Base-by-base conservation (phyloP, 2,797 vertebrate species). In the Limnodromus scolopaceus region DNA sequence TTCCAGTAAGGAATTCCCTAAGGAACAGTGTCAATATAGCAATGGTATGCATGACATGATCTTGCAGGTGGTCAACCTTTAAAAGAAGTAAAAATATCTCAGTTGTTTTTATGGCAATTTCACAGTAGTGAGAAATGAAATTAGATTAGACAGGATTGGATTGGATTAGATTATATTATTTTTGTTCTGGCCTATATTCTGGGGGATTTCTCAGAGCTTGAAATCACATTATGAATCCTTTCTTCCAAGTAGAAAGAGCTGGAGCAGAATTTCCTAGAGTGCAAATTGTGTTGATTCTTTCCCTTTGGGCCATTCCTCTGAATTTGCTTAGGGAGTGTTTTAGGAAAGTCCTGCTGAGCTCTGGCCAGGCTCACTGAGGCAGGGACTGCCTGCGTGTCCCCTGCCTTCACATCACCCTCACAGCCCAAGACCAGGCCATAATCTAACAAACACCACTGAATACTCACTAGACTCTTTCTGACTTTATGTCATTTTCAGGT, bases 221-320 rank as follows among this genome's bases (percentile, higher is more conserved):
- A 83, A 93, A 43, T 80, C 49, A 68, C 14, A 3, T 8, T 85
- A 30, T 53, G 7, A 78, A 39, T 85, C 23, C 5, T 30, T 75
- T 75, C 41, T 71, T 58, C 19, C 32, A 80, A 92, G 41, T 22
- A 6, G 27, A 45, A 95, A 45, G 64, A 84, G 10, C n/a, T 64
- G 14, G 16, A 93, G 23, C 12, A 90, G 57, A 86, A 54, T 78
- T 78, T 94, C 53, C 57, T 43, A 36, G 32, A 78, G 13, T 64
- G 13, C 5, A 88, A 36, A 61, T 22, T 45, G 1, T 71, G 32
- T 38, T 68, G 45, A 60, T 61, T 55, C 24, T 87, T 63, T 41
- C 12, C 46, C 28, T 82, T 91, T 16, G 27, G 13, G 16, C 13
- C 16, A 25, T 57, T 93, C 16, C 30, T 66, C 27, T 74, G 54